phyloP scores from a whole-genome alignment of 2,113 vertebrate genomes.

The Atherinomorus stipes region DNA sequence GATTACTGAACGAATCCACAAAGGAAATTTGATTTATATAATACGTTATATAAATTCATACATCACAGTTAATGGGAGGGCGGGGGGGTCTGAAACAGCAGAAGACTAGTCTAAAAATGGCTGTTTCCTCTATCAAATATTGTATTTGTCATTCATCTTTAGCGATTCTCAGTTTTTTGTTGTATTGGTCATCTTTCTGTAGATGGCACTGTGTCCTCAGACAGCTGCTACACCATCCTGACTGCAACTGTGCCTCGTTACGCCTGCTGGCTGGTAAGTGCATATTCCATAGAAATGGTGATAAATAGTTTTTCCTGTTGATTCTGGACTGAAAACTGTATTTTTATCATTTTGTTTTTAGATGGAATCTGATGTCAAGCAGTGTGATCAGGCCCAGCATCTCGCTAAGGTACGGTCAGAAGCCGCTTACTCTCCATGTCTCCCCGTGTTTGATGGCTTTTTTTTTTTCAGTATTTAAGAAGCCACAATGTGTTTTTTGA shows the following conservation, averaged over 20 bases:
- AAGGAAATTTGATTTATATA: conserved; percentile 31
- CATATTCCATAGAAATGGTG: not conserved
- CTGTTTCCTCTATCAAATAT: not conserved
- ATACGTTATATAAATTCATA: conserved; percentile 18
- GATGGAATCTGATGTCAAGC: conserved; percentile 92
- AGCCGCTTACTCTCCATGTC: not conserved
- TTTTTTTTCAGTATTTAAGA: not conserved
- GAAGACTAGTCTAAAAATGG: conserved; percentile 34
- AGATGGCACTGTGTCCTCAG: conserved; percentile 91
- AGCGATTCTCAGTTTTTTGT: conserved; percentile 18
- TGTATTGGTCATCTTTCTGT: conserved; percentile 69
- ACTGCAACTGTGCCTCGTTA: conserved; percentile 89
- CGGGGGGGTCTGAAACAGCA: conserved; percentile 10
- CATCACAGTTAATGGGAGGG: conserved; percentile 20
- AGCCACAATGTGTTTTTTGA: conserved; percentile 10
- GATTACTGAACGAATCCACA: conserved; percentile 29
- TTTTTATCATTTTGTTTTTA: conserved; percentile 50
- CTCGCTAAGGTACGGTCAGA: conserved; percentile 80
- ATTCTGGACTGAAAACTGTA: not conserved
- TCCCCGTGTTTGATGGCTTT: not conserved
- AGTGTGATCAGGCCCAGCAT: conserved; percentile 89
- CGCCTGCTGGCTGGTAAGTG: conserved; percentile 90
- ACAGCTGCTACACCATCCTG: conserved; percentile 89
- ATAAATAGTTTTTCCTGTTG: not conserved
- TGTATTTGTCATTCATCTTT: conserved; percentile 23